These are phyloP conservation scores for Plotosus lineatus DNA, from an alignment of 2,113 vertebrate genomes.

Conservation along the genomic window DNA sequence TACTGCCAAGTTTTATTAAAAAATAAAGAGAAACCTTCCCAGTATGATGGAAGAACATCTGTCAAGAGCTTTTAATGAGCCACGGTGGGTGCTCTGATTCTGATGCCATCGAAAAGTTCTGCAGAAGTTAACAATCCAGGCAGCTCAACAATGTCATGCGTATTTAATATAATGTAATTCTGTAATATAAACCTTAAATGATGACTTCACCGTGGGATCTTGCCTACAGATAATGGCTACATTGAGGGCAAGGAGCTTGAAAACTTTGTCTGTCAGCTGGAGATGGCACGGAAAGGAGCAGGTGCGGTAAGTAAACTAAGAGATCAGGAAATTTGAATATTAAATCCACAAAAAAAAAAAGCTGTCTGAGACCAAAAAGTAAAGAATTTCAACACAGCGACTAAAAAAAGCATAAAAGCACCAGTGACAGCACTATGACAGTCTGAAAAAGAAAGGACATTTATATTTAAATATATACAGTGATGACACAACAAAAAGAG, in stretches of 20 bases:
- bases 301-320: conserved; percentile 83
- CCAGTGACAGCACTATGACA: background rate
- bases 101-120: conserved; percentile 65
- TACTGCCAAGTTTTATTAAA: conserved; percentile 55
- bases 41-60: conserved; percentile 63
- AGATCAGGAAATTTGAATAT: background rate
- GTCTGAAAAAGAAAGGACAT: background rate
- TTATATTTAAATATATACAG: no score
- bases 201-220: conserved; percentile 6
- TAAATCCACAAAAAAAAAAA: background rate
- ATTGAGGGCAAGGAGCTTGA: conserved; percentile 98
- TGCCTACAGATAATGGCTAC: conserved; percentile 88
- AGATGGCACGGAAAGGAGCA: conserved; percentile 85
- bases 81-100: conserved; percentile 60
- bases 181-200: background rate
- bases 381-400: background rate
- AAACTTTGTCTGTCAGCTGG: conserved; percentile 94
- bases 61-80: conserved; percentile 72
- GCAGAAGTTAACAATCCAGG: conserved; percentile 49
- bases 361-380: background rate
- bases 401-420: background rate
- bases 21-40: conserved; percentile 62
- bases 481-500: background rate
- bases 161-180: background rate
- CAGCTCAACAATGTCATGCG: conserved; percentile 25